These are phyloP conservation scores for Mycalesis mineus DNA, from an alignment of 2,888 invertebrate species.

Conservation along the genomic window DNA sequence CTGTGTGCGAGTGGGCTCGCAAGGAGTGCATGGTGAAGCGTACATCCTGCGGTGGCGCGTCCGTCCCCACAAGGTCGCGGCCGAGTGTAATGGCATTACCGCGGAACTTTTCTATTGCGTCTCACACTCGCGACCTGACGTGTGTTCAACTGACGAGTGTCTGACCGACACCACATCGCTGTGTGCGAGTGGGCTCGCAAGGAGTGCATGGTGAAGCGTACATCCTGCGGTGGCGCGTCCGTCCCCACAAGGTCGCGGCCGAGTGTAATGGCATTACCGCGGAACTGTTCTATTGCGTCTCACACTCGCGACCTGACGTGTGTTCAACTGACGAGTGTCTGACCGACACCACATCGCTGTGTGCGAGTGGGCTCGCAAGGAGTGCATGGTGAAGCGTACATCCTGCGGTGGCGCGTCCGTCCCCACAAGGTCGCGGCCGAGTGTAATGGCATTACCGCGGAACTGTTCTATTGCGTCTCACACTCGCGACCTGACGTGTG, in stretches of 20 bases:
- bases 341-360: constrained; percentile 28
- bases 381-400: constrained; percentile 37
- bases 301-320: no score
- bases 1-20: not conserved
- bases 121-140: no score
- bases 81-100: constrained; percentile 20
- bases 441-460: constrained; percentile 21
- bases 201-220: constrained; percentile 38
- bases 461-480: no score
- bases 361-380: constrained; percentile 33
- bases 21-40: constrained; percentile 38
- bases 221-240: constrained; percentile 35
- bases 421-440: constrained; percentile 34
- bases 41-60: constrained; percentile 37
- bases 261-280: constrained; percentile 21
- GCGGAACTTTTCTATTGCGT: not conserved
- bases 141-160: no score
- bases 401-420: constrained; percentile 34
- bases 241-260: constrained; percentile 33
- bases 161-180: not conserved
- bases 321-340: no score
- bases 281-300: no score
- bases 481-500: no score
- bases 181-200: constrained; percentile 16
- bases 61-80: constrained; percentile 33